A percentile compares a stretch with the other conserved stretches of the same genome.
phyloP scores from a whole-genome alignment of 2,113 vertebrate species.

The Zootoca vivipara region DNA sequence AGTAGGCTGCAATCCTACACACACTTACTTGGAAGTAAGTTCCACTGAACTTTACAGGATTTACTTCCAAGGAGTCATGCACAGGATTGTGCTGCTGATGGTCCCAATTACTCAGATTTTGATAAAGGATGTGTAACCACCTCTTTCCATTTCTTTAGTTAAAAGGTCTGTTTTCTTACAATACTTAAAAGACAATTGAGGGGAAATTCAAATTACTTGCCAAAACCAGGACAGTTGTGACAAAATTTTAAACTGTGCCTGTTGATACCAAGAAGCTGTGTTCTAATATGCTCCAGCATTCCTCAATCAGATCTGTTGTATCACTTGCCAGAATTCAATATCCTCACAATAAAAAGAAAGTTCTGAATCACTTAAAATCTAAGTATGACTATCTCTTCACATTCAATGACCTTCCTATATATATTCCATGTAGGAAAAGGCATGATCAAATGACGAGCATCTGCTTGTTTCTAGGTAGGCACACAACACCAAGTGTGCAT shows the following conservation, averaged over 20 bases:
- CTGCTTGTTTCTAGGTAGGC: background rate
- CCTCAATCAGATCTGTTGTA: background rate
- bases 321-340: background rate
- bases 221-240: background rate
- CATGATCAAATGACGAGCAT: background rate
- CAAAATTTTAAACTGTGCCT: background rate
- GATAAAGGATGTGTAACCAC: background rate
- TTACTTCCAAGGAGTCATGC: background rate
- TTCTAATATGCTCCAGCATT: background rate
- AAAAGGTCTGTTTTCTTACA: background rate
- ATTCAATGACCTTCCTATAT: background rate
- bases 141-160: background rate
- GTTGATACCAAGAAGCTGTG: background rate
- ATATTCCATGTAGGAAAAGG: background rate
- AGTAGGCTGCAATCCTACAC: background rate
- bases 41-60: background rate
- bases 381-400: background rate
- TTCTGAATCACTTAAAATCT: background rate
- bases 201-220: background rate
- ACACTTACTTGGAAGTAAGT: background rate
- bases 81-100: background rate
- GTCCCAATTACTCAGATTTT: background rate
- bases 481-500: background rate
- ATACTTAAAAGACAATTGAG: background rate
- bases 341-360: accelerated